These are phyloP conservation scores for Agrenia bidenticulata DNA, from an alignment of 2,888 invertebrate species.

Conservation along the genomic window DNA sequence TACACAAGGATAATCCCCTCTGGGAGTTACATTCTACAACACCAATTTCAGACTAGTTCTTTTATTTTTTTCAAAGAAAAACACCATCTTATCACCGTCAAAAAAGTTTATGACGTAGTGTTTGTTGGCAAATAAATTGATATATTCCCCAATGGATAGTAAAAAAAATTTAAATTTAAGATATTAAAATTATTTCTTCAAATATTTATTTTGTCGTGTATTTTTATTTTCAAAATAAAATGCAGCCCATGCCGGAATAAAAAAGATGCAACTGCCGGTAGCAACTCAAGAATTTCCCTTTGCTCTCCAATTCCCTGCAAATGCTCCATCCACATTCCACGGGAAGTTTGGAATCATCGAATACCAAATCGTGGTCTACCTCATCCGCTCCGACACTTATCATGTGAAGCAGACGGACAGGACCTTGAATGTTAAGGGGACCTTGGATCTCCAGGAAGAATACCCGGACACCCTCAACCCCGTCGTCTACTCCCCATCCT, in stretches of 20 bases:
- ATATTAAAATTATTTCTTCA: too few species aligned
- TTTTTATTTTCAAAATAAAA: too few species aligned
- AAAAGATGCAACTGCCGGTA: constrained; percentile 35
- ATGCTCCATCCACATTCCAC: constrained; percentile 18
- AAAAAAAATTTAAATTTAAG: too few species aligned
- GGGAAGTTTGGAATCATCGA: constrained; percentile 35
- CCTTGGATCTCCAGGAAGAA: constrained; percentile 39
- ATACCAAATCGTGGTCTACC: constrained; percentile 43
- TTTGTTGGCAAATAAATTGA: too few species aligned
- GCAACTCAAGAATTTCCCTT: constrained; percentile 35
- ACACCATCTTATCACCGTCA: too few species aligned
- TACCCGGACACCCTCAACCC: constrained; percentile 36
- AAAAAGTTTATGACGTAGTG: too few species aligned
- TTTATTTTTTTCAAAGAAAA: too few species aligned
- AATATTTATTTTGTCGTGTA: too few species aligned
- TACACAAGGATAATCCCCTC: too few species aligned
- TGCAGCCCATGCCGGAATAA: constrained; percentile 42
- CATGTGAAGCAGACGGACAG: constrained; percentile 44
- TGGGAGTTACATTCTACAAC: too few species aligned
- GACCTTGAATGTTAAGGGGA: constrained; percentile 44
- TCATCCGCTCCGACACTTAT: constrained; percentile 43
- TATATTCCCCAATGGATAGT: too few species aligned
- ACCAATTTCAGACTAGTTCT: too few species aligned
- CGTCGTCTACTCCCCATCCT: constrained; percentile 25
- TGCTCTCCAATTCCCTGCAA: constrained; percentile 42